Evolutionary conservation across 2,888 invertebrate genomes (phyloP).

Genomic region (Cerastoderma edule): DNA sequence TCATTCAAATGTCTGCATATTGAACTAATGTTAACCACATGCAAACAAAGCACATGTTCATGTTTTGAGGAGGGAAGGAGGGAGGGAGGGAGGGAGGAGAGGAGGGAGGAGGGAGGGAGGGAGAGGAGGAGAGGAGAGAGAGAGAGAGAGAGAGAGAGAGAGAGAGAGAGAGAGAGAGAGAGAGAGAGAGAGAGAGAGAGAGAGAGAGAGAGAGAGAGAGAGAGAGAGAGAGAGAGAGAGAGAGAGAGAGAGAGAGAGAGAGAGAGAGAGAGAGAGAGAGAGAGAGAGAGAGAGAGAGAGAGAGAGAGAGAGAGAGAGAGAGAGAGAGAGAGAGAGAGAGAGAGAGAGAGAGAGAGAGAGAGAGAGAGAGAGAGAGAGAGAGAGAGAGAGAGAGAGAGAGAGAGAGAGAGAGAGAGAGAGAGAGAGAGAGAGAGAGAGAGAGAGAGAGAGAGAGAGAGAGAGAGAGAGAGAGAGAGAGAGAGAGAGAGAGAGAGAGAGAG

Average conservation of each 20-base stretch:
- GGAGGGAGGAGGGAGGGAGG: not conserved
- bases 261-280: not conserved
- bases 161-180: not conserved
- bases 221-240: not conserved
- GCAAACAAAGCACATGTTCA: no score
- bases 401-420: not conserved
- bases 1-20: no score
- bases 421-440: not conserved
- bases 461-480: not conserved
- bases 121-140: not conserved
- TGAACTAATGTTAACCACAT: no score
- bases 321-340: not conserved
- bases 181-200: not conserved
- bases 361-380: not conserved
- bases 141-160: not conserved
- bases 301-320: not conserved
- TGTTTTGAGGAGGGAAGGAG: not conserved
- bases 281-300: not conserved
- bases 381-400: not conserved
- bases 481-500: constrained; percentile 1
- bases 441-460: not conserved
- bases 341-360: not conserved
- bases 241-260: not conserved
- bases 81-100: not conserved
- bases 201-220: not conserved